These are phyloP conservation scores for Euzophera pinguis DNA, from an alignment of 2,888 invertebrate genomes.

Conservation along the genomic window DNA sequence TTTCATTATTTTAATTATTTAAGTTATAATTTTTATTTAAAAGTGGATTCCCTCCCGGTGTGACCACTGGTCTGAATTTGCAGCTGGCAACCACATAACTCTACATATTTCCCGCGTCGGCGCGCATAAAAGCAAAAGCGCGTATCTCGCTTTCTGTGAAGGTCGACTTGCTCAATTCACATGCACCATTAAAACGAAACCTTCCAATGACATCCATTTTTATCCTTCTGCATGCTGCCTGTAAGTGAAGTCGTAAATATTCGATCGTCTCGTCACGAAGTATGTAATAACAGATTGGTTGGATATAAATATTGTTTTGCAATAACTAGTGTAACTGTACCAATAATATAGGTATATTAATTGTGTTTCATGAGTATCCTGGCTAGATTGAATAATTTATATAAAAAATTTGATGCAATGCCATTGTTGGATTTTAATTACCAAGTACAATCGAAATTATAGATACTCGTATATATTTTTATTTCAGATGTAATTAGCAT, in stretches of 20 bases:
- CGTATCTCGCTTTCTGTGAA: conserved; percentile 39
- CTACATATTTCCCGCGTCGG: conserved; percentile 6
- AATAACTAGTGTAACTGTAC: not conserved
- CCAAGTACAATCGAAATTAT: too few species aligned
- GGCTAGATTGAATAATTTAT: too few species aligned
- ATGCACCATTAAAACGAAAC: conserved; percentile 39
- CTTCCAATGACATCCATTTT: conserved; percentile 30
- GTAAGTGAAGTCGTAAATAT: conserved; percentile 32
- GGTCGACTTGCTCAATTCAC: conserved; percentile 45
- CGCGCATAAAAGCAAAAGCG: conserved; percentile 1
- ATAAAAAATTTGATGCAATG: too few species aligned
- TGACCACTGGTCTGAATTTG: conserved; percentile 11
- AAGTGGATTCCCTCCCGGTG: not conserved
- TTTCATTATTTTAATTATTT: too few species aligned
- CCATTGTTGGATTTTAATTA: too few species aligned
- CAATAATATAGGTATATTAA: too few species aligned
- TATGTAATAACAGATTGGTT: conserved; percentile 3
- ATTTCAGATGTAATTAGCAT: too few species aligned
- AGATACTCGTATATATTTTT: too few species aligned
- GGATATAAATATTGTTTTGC: conserved; percentile 6
- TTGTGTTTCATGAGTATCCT: too few species aligned
- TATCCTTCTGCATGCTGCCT: conserved; percentile 27
- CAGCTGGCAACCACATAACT: conserved; percentile 14
- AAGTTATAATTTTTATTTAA: not conserved
- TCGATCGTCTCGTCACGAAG: conserved; percentile 19